These are phyloP conservation scores for Arothron firmamentum DNA, from an alignment of 2,113 vertebrate species.

Conservation along the genomic window DNA sequence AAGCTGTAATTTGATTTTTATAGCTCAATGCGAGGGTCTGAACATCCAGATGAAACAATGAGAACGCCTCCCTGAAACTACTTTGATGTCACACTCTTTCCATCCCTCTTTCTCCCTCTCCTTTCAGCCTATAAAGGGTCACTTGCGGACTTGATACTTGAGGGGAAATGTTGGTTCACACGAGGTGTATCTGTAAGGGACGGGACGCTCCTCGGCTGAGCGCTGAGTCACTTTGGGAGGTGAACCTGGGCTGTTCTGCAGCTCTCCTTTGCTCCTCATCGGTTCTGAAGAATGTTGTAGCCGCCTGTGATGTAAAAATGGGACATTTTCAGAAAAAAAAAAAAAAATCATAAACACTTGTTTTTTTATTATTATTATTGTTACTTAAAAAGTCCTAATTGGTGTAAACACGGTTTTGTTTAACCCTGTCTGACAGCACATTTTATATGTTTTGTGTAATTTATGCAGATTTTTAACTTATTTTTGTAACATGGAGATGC, in stretches of 20 bases:
- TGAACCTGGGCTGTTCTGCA: slow-evolving; percentile 14
- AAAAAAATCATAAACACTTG: slow-evolving; percentile 18
- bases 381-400: slow-evolving; percentile 16
- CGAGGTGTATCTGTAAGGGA: slow-evolving; percentile 28
- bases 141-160: slow-evolving; percentile 36
- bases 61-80: slow-evolving; percentile 27
- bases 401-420: slow-evolving; percentile 38
- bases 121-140: slow-evolving; percentile 60
- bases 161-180: slow-evolving; percentile 25
- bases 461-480: slow-evolving; percentile 97
- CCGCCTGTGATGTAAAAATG: slow-evolving; percentile 15
- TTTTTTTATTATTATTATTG: slow-evolving; percentile 2
- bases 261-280: slow-evolving; percentile 2
- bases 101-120: slow-evolving; percentile 39
- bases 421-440: slow-evolving; percentile 43
- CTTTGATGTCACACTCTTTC: slow-evolving; percentile 22
- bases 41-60: slow-evolving; percentile 10
- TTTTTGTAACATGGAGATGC: slow-evolving; percentile 88
- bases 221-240: slow-evolving; percentile 40
- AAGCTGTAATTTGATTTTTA: background rate
- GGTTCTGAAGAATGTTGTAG: slow-evolving; percentile 28
- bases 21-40: background rate
- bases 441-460: slow-evolving; percentile 80
- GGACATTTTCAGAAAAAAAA: slow-evolving; percentile 13
- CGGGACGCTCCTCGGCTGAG: slow-evolving; percentile 38